Evolutionary conservation across 2,888 invertebrate genomes (phyloP), one percentile per base, ranked within the genome.

Genomic region (Salticus scenicus): DNA sequence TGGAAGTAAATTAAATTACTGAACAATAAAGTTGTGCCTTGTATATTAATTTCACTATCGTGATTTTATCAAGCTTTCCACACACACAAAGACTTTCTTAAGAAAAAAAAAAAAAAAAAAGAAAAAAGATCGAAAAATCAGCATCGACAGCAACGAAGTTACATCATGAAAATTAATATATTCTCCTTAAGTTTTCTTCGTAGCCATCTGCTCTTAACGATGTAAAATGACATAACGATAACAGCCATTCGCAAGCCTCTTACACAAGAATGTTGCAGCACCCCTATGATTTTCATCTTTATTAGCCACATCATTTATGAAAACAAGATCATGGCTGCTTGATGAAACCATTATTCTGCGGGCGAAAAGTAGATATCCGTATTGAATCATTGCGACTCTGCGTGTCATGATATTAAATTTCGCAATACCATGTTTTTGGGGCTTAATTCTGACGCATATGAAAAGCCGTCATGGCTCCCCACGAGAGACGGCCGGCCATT

Each of bases 391-490:
- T 66, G 31, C 31, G 17, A 14, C 66, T 14, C 30, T 66, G 66
- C 66, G 66, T 66, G 66, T 14, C 66, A 1, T 30, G 66, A 30
- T 66, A 66, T 66, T 66, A 66, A 66, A 66, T 66, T 66, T 66
- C 66, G 31, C 17, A 1, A 12, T 31, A 1, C 24, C 24, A 24
- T 57, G 57, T 57, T 37, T 17, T 4, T 20, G 7, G 57, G 57
- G 57, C 57, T 57, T 57, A 57, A 57, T 20, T 57, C 57, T 57
- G 57, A 57, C 57, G 57, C 57, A 57, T 57, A 57, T 57, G 57
- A 57, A 57, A 57, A 24, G 24, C 42, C 24, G 4, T 57, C 57
- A 24, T 57, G 57, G 24, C 2, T 1, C 1, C 24, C 57, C 12
- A 17, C 7, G n/a, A 47, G n/a, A 5, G 7, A 1, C 14, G 57